Evolutionary conservation across 1,140 invertebrate genomes (phyloP).

Genomic region (Capitella teleta): DNA sequence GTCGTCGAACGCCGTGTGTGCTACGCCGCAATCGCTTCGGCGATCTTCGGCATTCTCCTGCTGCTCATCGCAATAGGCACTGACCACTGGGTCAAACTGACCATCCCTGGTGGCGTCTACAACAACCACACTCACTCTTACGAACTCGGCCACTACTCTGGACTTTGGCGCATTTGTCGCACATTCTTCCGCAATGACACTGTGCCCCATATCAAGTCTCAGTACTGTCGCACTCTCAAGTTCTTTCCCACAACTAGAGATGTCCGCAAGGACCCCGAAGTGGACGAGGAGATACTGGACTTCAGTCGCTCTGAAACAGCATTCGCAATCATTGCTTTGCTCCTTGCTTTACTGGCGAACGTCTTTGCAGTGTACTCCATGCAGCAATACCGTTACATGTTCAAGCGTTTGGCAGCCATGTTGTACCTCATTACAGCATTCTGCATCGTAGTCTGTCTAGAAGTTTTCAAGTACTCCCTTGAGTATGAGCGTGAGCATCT

Average conservation of each 20-base stretch:
- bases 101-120: background rate
- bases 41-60: background rate
- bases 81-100: slow-evolving; percentile 1
- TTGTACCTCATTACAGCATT: slow-evolving; percentile 69
- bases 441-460: slow-evolving; percentile 64
- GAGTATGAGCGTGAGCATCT: slow-evolving; percentile 57
- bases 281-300: slow-evolving; percentile 45
- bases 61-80: slow-evolving; percentile 2
- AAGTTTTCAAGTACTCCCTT: slow-evolving; percentile 61
- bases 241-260: background rate
- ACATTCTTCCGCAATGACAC: slow-evolving; percentile 1
- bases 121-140: background rate
- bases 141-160: slow-evolving; percentile 2
- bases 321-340: slow-evolving; percentile 68
- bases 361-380: slow-evolving; percentile 76
- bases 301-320: slow-evolving; percentile 70
- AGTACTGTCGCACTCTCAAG: slow-evolving; percentile 2
- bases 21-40: background rate
- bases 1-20: background rate
- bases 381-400: slow-evolving; percentile 74
- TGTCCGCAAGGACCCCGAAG: background rate
- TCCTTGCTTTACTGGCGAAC: slow-evolving; percentile 68
- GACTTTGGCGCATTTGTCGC: slow-evolving; percentile 5
- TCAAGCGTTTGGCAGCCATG: slow-evolving; percentile 71
- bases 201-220: background rate